A percentile compares a stretch with the other conserved stretches of the same genome.
Evolutionary conservation across 1,140 invertebrate genomes (phyloP).

Genomic region (Sminthurinus signatus): DNA sequence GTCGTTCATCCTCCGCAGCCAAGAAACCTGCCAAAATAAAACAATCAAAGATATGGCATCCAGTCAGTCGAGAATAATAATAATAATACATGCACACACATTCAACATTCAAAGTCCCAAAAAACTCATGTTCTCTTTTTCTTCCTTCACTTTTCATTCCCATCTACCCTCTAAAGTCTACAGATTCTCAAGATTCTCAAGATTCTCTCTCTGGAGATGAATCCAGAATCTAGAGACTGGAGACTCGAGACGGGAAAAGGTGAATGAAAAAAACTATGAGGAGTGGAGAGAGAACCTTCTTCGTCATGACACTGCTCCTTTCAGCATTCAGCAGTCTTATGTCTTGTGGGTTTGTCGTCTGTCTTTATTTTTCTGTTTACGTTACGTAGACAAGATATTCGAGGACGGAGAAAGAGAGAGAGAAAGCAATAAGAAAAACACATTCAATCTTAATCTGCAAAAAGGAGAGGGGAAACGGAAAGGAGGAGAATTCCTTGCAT

Average conservation of each 20-base stretch:
- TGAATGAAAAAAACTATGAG: too few relatives aligned
- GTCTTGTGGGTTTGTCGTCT: too few relatives aligned
- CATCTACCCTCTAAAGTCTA: background rate
- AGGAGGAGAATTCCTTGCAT: too few relatives aligned
- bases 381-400: background rate
- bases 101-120: background rate
- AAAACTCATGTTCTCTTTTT: background rate
- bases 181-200: background rate
- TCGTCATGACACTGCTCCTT: too few relatives aligned
- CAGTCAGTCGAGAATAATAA: too few relatives aligned
- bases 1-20: constrained; percentile 50
- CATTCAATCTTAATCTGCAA: constrained; percentile 1
- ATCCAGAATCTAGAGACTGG: too few relatives aligned
- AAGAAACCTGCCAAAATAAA: constrained; percentile 50
- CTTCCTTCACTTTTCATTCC: background rate
- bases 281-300: too few relatives aligned
- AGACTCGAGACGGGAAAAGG: too few relatives aligned
- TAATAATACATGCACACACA: too few relatives aligned
- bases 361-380: too few relatives aligned
- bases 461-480: background rate
- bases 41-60: background rate
- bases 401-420: background rate
- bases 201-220: too few relatives aligned
- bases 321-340: too few relatives aligned
- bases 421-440: background rate